Percentiles rank a stretch among this genome's conserved stretches.
Conservation (phyloP, 2,888 invertebrate species). For the Opisthograptis luteolata region DNA sequence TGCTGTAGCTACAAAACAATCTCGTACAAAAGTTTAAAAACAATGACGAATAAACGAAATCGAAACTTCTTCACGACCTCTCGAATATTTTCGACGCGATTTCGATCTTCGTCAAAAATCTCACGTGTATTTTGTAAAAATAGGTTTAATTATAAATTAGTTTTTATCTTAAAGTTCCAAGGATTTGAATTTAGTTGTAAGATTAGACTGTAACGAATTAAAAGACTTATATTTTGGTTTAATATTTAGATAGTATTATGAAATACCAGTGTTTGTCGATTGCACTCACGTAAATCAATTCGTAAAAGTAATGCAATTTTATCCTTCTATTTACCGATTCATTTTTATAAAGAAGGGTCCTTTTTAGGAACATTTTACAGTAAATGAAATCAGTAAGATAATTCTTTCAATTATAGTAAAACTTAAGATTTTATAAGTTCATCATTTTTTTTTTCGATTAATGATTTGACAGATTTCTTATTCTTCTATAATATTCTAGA, state of each 20-base stretch:
- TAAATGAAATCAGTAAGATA: too few relatives aligned
- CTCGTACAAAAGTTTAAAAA: constrained; percentile 4
- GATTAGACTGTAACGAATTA: constrained; percentile 57
- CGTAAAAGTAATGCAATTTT: constrained; percentile 1
- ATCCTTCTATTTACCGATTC: too few relatives aligned
- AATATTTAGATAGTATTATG: constrained; percentile 48
- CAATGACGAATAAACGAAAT: constrained; percentile 7
- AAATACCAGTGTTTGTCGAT: constrained; percentile 43
- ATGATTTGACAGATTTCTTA: too few relatives aligned
- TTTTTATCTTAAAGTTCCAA: constrained; percentile 56
- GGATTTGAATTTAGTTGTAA: constrained; percentile 67
- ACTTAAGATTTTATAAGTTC: too few relatives aligned
- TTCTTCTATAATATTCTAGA: too few relatives aligned
- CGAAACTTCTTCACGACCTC: constrained; percentile 30
- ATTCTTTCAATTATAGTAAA: too few relatives aligned
- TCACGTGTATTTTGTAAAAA: constrained; percentile 44
- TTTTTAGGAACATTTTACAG: too few relatives aligned
- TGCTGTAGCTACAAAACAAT: not conserved
- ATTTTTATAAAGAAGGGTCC: too few relatives aligned
- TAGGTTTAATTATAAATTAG: constrained; percentile 29
- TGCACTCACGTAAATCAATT: constrained; percentile 6
- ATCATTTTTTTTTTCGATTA: not conserved
- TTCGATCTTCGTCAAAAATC: constrained; percentile 18
- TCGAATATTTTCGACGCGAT: constrained; percentile 19
- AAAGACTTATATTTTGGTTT: constrained; percentile 74